phyloP scores from a whole-genome alignment of 2,113 vertebrate species.

The Lamprotornis superbus region DNA sequence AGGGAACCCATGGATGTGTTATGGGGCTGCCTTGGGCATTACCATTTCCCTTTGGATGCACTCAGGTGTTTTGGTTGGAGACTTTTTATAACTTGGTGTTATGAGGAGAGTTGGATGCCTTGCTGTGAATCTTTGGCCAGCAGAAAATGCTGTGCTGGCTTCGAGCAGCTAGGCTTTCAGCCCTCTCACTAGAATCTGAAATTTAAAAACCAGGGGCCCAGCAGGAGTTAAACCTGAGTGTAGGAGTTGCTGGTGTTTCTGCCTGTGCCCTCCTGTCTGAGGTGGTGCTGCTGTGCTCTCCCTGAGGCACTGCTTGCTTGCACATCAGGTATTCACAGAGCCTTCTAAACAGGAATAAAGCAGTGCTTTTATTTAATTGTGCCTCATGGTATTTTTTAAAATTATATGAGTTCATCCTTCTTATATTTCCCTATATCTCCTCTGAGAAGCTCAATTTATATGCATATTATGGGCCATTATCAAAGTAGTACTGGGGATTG shows the following conservation, averaged over 20 bases:
- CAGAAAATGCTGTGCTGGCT: not conserved
- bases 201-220: not conserved
- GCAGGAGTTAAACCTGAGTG: not conserved
- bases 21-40: not conserved
- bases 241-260: not conserved
- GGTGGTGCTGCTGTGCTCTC: not conserved
- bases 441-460: not conserved
- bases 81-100: too few species aligned
- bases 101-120: not conserved
- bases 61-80: fast-evolving
- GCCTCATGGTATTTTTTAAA: not conserved
- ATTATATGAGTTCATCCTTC: not conserved
- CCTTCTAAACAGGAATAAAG: not conserved
- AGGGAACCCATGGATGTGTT: not conserved
- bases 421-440: not conserved
- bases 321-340: not conserved
- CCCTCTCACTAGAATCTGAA: not conserved
- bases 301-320: not conserved
- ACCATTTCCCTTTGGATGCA: not conserved
- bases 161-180: not conserved
- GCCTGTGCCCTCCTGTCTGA: not conserved
- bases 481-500: not conserved
- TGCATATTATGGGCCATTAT: not conserved
- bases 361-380: not conserved
- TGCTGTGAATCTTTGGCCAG: not conserved